Evolutionary conservation across 1,140 invertebrate species (phyloP).

Genomic region (Spodoptera litura): DNA sequence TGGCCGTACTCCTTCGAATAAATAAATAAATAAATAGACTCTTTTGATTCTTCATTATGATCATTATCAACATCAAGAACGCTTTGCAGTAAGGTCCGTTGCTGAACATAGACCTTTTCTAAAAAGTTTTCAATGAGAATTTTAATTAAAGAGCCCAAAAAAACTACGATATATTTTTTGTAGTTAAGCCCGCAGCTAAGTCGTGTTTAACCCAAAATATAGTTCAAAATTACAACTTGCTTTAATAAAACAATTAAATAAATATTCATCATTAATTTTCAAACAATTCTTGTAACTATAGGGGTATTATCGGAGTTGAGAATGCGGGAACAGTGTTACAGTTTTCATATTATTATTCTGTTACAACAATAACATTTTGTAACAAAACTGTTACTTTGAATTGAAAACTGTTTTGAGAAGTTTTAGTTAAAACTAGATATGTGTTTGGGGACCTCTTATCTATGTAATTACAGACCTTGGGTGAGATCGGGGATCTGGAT

Average conservation of each 20-base stretch:
- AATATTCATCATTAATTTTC: neutral
- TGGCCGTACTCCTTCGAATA: no score
- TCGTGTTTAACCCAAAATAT: no score
- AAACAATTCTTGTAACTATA: neutral
- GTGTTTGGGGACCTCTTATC: slow-evolving; percentile 15
- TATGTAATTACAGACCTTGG: neutral
- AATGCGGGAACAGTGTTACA: slow-evolving; percentile 18
- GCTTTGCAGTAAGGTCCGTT: no score
- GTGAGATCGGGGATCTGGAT: neutral
- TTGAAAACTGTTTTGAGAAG: slow-evolving; percentile 3
- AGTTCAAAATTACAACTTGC: no score
- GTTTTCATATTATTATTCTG: slow-evolving; percentile 18
- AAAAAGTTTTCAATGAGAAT: no score
- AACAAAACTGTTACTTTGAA: slow-evolving; percentile 1
- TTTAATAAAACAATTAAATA: neutral
- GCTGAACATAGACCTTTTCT: no score
- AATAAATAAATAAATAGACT: no score
- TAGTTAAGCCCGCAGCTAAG: no score
- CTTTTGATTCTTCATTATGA: no score
- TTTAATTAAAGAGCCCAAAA: no score
- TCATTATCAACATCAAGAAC: no score
- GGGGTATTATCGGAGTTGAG: slow-evolving; percentile 1
- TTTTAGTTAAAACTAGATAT: slow-evolving; percentile 11
- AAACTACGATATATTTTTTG: no score
- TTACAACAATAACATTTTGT: slow-evolving; percentile 8